Percentiles rank a stretch among this genome's conserved stretches.
These are phyloP conservation scores for Acrobasis suavella DNA, from an alignment of 2,888 invertebrate genomes.

Conservation along the genomic window DNA sequence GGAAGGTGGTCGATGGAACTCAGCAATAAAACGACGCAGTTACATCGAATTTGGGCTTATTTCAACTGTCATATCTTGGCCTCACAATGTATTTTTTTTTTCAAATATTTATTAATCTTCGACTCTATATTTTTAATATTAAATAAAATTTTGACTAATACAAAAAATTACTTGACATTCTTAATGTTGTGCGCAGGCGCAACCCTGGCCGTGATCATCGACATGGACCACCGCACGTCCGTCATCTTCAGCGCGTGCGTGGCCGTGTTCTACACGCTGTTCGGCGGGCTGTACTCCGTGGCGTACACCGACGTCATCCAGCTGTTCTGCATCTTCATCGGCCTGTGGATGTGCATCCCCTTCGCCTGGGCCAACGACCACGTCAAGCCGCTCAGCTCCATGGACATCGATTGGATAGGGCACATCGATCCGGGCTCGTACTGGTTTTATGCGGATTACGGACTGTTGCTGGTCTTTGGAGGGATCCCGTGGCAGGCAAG, in stretches of 20 bases:
- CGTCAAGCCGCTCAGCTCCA: conserved; percentile 90
- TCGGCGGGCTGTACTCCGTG: conserved; percentile 98
- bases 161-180: too few relatives aligned
- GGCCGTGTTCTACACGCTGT: conserved; percentile 98
- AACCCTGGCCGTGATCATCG: conserved; percentile 97
- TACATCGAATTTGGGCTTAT: too few relatives aligned
- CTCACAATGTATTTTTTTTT: too few relatives aligned
- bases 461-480: conserved; percentile 94
- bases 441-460: conserved; percentile 94
- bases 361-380: conserved; percentile 95
- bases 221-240: conserved; percentile 95
- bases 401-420: conserved; percentile 96
- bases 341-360: conserved; percentile 98
- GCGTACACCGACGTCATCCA: conserved; percentile 99
- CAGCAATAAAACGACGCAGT: too few relatives aligned
- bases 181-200: conserved; percentile 85
- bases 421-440: conserved; percentile 86
- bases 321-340: conserved; percentile 98
- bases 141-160: not conserved
- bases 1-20: too few relatives aligned
- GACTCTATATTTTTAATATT: too few relatives aligned
- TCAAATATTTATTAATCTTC: too few relatives aligned
- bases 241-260: conserved; percentile 98
- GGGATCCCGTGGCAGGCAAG: conserved; percentile 98
- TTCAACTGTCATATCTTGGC: too few relatives aligned